phyloP scores from a whole-genome alignment of 2,797 vertebrate species.

The Bradypodion pumilum region DNA sequence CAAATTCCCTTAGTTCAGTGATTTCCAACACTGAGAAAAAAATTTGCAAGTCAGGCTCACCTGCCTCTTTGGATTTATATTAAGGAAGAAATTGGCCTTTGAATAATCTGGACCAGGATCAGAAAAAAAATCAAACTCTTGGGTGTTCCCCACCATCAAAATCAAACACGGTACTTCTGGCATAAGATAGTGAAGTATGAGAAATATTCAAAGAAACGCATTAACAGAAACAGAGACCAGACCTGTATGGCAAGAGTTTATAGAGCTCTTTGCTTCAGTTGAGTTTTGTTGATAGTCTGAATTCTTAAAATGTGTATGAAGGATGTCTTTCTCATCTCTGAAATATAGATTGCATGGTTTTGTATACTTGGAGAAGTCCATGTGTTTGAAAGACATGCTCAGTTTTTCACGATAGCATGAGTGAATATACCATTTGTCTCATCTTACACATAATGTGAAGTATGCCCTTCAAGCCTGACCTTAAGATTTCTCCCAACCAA shows the following conservation, averaged over 20 bases:
- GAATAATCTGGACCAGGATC: constrained; percentile 54
- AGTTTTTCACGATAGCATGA: neutral
- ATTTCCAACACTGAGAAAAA: constrained; percentile 36
- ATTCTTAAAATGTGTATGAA: constrained; percentile 13
- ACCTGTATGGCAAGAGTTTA: neutral
- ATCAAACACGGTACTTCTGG: constrained; percentile 40
- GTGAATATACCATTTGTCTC: neutral
- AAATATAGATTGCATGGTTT: neutral
- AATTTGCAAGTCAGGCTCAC: constrained; percentile 34
- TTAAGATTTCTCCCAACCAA: constrained; percentile 20
- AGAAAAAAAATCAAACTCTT: constrained; percentile 45
- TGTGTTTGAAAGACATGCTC: neutral
- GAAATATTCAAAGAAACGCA: constrained; percentile 44
- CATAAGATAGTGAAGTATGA: constrained; percentile 54
- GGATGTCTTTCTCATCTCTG: neutral
- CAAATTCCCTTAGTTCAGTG: constrained; percentile 35
- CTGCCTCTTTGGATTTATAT: constrained; percentile 24
- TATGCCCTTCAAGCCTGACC: constrained; percentile 5
- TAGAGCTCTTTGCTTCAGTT: constrained; percentile 24
- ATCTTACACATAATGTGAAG: neutral
- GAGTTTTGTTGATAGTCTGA: constrained; percentile 23
- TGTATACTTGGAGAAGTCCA: neutral
- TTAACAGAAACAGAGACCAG: neutral
- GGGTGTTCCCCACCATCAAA: constrained; percentile 63
- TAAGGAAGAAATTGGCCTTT: constrained; percentile 1